Evolutionary conservation across 64 coral and sea anemone genomes (phyloP).

Genomic region (Stylophora pistillata): DNA sequence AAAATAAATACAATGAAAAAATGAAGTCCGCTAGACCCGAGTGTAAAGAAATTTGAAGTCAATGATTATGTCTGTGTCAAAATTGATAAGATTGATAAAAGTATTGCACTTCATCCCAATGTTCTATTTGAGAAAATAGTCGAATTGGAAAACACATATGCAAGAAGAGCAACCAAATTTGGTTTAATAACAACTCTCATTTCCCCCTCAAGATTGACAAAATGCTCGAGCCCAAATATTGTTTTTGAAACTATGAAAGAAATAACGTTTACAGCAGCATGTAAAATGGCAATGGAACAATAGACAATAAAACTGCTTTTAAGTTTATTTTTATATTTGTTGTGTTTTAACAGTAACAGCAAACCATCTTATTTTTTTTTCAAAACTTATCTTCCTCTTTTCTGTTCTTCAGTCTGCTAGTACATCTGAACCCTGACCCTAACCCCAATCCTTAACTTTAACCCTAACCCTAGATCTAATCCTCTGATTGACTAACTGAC

Average conservation of each 20-base stretch:
- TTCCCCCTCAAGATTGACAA: too few species aligned
- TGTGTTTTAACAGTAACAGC: background rate
- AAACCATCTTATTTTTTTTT: background rate
- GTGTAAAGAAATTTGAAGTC: too few species aligned
- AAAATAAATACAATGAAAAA: too few species aligned
- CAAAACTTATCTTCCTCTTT: background rate
- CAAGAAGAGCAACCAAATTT: too few species aligned
- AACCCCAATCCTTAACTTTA: too few species aligned
- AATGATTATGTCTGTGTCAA: background rate
- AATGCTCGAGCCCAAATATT: too few species aligned
- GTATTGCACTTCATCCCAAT: background rate
- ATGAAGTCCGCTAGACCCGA: too few species aligned
- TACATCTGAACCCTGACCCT: too few species aligned
- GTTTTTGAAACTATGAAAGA: background rate
- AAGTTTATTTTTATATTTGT: too few species aligned
- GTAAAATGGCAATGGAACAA: background rate
- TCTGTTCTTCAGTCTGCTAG: background rate
- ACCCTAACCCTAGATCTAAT: too few species aligned
- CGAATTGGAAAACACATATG: background rate
- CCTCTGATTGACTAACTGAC: too few species aligned
- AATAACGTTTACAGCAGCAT: background rate
- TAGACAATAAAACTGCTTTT: background rate
- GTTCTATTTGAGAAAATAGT: background rate
- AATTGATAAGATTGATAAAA: background rate
- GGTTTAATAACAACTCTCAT: too few species aligned